A percentile compares a stretch with the other conserved stretches of the same genome.
phyloP scores from a whole-genome alignment of 2,113 vertebrate species.

The Morphnarchus princeps region DNA sequence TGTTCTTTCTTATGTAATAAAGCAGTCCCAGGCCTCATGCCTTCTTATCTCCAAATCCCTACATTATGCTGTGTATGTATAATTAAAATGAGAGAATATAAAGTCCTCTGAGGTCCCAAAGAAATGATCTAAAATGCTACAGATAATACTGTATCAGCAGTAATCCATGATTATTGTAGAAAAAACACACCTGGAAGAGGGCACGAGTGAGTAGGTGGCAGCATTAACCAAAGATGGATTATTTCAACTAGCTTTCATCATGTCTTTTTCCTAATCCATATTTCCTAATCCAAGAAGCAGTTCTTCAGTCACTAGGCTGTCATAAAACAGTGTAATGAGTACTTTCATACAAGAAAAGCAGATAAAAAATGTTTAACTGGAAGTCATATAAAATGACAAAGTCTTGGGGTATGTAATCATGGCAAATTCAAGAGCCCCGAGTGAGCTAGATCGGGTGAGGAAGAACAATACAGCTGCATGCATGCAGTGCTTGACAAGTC shows the following conservation, averaged over 20 bases:
- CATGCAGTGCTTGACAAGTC: background rate
- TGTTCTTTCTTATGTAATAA: background rate
- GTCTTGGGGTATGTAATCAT: background rate
- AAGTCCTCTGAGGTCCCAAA: background rate
- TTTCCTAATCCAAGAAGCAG: background rate
- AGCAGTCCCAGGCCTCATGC: background rate
- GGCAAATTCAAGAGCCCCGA: background rate
- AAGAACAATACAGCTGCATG: background rate
- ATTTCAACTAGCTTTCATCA: background rate
- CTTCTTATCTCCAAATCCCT: background rate
- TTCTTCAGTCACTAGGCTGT: background rate
- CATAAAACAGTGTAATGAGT: background rate
- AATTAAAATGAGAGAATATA: background rate
- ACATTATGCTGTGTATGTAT: background rate
- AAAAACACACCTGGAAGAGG: background rate
- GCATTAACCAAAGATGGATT: background rate
- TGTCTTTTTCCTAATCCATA: background rate
- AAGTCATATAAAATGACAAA: background rate
- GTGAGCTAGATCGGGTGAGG: background rate
- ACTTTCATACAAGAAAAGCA: background rate
- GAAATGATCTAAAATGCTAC: background rate
- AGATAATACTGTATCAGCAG: slow-evolving; percentile 2
- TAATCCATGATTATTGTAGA: slow-evolving; percentile 28
- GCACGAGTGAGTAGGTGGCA: background rate
- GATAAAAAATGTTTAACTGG: background rate